Evolutionary conservation across 2,888 invertebrate species (phyloP).

Genomic region (Ochlodes sylvanus): DNA sequence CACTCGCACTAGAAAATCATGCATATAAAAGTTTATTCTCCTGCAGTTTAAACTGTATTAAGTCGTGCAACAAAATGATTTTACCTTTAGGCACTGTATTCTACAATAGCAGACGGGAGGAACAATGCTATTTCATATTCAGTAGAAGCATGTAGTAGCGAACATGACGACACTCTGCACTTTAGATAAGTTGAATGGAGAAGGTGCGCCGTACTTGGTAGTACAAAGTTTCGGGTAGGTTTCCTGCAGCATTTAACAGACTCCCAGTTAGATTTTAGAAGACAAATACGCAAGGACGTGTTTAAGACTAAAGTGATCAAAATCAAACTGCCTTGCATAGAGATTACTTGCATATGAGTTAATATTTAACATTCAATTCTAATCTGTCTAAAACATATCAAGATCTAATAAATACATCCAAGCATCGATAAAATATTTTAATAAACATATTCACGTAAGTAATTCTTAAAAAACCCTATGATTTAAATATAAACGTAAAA

Average conservation of each 20-base stretch:
- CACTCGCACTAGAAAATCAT: slow-evolving; percentile 9
- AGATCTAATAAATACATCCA: too few species aligned
- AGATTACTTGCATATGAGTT: too few species aligned
- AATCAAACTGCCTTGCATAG: too few species aligned
- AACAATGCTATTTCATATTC: slow-evolving; percentile 33
- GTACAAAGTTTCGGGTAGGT: slow-evolving; percentile 8
- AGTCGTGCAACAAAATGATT: slow-evolving; percentile 22
- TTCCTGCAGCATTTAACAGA: slow-evolving; percentile 5
- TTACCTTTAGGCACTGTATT: slow-evolving; percentile 7
- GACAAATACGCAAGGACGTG: background rate
- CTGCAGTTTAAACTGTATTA: slow-evolving; percentile 15
- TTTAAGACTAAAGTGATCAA: background rate
- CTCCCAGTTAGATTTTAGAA: background rate
- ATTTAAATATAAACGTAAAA: too few species aligned
- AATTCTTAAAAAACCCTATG: too few species aligned
- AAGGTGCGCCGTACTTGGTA: slow-evolving; percentile 29
- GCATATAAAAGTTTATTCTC: slow-evolving; percentile 11
- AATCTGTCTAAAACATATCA: too few species aligned
- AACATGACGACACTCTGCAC: slow-evolving; percentile 34
- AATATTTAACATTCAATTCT: too few species aligned
- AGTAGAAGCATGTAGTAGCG: slow-evolving; percentile 19
- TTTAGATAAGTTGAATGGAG: slow-evolving; percentile 34
- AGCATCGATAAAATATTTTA: too few species aligned
- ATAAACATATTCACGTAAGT: too few species aligned
- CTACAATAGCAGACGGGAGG: slow-evolving; percentile 12